These are phyloP conservation scores for Bombus turneri DNA, from an alignment of 1,140 invertebrate genomes.

Conservation along the genomic window DNA sequence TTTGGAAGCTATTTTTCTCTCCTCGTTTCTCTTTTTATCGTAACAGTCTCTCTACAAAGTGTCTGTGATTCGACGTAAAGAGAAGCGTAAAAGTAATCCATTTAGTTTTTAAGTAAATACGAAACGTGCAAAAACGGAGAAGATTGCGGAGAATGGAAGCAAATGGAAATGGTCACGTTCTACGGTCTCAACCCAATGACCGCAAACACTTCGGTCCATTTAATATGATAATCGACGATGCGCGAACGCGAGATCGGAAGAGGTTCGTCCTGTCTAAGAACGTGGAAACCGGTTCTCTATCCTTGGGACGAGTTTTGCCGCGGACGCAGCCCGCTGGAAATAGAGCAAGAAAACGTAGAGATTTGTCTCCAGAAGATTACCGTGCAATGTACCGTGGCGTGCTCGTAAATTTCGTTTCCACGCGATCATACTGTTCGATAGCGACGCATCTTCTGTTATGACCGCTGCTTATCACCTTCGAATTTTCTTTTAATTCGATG, in stretches of 20 bases:
- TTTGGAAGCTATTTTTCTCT: no score
- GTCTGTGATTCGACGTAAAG: background rate
- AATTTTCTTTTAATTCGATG: background rate
- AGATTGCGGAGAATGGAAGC: background rate
- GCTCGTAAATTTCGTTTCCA: constrained; percentile 30
- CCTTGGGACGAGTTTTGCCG: constrained; percentile 36
- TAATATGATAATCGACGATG: constrained; percentile 72
- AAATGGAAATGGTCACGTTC: constrained; percentile 44
- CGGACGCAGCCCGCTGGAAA: background rate
- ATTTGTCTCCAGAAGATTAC: constrained; percentile 70
- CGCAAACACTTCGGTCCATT: constrained; percentile 70
- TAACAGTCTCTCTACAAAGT: background rate
- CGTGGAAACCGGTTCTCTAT: constrained; percentile 68
- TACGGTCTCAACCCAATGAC: constrained; percentile 65
- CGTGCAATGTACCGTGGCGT: constrained; percentile 1
- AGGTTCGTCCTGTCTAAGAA: constrained; percentile 57
- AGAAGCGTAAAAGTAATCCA: background rate
- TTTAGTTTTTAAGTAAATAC: background rate
- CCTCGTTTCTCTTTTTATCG: no score
- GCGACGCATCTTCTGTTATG: background rate
- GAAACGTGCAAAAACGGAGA: background rate
- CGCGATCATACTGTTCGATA: background rate
- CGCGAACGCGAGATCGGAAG: constrained; percentile 46
- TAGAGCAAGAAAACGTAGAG: constrained; percentile 35
- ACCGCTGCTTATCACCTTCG: background rate